Percentiles rank a stretch among this genome's conserved stretches.
These are phyloP conservation scores for Sitodiplosis mosellana DNA, from an alignment of 1,140 invertebrate genomes.

Conservation along the genomic window DNA sequence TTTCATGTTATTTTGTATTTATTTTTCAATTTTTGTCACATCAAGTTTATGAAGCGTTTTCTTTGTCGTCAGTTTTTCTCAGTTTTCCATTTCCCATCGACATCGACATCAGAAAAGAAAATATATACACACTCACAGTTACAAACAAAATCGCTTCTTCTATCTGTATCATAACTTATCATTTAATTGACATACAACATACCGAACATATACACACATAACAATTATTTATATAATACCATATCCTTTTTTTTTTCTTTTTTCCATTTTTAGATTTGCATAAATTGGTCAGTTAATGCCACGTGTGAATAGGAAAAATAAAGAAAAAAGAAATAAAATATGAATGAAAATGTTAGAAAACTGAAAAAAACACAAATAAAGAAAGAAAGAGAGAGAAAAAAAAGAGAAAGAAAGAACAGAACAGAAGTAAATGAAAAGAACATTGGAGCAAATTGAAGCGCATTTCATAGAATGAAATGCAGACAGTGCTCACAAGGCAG, in stretches of 20 bases:
- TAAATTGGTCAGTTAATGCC: constrained; percentile 19
- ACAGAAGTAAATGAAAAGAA: neutral
- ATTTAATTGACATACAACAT: too few species aligned
- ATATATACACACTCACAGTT: too few species aligned
- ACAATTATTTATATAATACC: neutral
- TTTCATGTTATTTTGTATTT: too few species aligned
- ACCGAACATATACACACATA: too few species aligned
- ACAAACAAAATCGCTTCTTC: too few species aligned
- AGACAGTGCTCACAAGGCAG: neutral
- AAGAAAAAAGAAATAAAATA: constrained; percentile 7
- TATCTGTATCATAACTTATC: too few species aligned
- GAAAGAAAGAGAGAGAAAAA: constrained; percentile 15
- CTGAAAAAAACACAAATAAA: constrained; percentile 9
- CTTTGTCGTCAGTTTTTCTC: too few species aligned
- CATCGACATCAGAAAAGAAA: too few species aligned
- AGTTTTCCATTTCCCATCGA: too few species aligned
- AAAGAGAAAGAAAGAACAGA: neutral
- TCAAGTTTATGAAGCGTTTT: too few species aligned
- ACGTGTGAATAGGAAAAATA: neutral
- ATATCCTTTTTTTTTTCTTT: constrained; percentile 3
- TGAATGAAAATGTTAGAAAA: constrained; percentile 16
- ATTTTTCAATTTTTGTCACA: too few species aligned
- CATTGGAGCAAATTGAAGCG: neutral
- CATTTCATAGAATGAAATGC: neutral
- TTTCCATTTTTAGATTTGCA: constrained; percentile 12